phyloP scores from a whole-genome alignment of 2,797 vertebrate species.

The Sparus aurata region DNA sequence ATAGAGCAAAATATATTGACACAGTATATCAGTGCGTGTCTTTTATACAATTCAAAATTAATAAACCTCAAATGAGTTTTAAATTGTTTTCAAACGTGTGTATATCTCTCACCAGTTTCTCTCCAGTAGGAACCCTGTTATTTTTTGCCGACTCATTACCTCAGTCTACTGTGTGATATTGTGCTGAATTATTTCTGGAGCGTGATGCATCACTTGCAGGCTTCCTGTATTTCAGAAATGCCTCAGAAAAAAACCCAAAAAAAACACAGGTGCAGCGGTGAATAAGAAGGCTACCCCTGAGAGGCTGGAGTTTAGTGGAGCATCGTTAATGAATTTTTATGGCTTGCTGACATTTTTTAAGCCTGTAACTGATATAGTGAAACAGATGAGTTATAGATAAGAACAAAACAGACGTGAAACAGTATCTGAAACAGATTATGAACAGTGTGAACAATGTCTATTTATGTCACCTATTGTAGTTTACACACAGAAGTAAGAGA shows the following conservation, averaged over 20 bases:
- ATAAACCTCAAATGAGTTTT: no score
- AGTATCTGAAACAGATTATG: neutral
- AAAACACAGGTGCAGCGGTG: neutral
- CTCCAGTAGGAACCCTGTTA: constrained; percentile 23
- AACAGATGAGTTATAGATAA: neutral
- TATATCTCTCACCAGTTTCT: neutral
- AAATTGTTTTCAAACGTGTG: no score
- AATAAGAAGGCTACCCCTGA: neutral
- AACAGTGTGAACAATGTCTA: neutral
- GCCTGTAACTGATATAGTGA: neutral
- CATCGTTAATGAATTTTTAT: neutral
- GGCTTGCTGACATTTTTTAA: neutral
- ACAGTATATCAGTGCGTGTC: no score
- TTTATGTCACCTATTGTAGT: neutral
- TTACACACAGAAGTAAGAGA: neutral
- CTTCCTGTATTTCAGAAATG: constrained; percentile 21
- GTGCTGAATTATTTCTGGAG: constrained; percentile 54
- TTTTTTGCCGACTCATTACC: constrained; percentile 45
- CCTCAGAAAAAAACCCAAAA: neutral
- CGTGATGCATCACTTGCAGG: constrained; percentile 20
- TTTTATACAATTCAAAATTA: no score
- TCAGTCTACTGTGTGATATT: constrained; percentile 35
- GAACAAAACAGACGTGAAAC: neutral
- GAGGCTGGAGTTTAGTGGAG: constrained; percentile 13
- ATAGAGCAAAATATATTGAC: no score